Evolutionary conservation across 2,888 invertebrate species (phyloP), one percentile per base, ranked within the genome.

Genomic region (Lycophotia porphyrea): DNA sequence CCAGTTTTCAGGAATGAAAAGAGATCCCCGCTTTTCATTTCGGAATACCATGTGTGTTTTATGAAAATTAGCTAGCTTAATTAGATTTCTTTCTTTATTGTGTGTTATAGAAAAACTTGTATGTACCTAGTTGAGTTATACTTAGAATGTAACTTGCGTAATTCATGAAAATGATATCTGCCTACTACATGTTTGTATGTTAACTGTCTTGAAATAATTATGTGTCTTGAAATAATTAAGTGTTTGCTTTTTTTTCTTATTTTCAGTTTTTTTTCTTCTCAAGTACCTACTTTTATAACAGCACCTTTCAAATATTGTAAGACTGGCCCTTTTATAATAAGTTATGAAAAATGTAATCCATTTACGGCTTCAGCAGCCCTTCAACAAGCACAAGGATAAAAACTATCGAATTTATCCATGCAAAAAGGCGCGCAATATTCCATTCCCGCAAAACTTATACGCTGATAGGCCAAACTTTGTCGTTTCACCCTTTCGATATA

Each of bases 401-500:
- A 78, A 71, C 68, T 81, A 78, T 81, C 52, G 49, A 78, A 84
- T 70, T 42, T 27, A 44, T 70, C 42, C 44, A 64, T 61, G 52
- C 63, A 76, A 74, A 81, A 76, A 71, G 52, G 44, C 24, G 34
- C 39, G 24, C 71, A 69, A 67, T 79, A 70, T 74, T 69, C 60
- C 68, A 42, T 49, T 66, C 44, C 71, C 73, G 68, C 72, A 78
- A 77, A 78, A 79, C 76, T 83, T 78, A 74, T 72, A 74, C 74
- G 58, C 58, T 39, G 76, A 76, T 76, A 76, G 76, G 72, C 68
- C n/a, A 80, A 87, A 87, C 71, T 84, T 87, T 9, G 81, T 61
- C 78, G 77, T 85, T 88, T 81, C 79, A 85, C 86, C 88, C 88
- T 90, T 87, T 87, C 85, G 81, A 86, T 87, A 84, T 79, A 87